These are phyloP conservation scores for Himalopsyche tibetana DNA, from an alignment of 2,888 invertebrate genomes.

Conservation along the genomic window DNA sequence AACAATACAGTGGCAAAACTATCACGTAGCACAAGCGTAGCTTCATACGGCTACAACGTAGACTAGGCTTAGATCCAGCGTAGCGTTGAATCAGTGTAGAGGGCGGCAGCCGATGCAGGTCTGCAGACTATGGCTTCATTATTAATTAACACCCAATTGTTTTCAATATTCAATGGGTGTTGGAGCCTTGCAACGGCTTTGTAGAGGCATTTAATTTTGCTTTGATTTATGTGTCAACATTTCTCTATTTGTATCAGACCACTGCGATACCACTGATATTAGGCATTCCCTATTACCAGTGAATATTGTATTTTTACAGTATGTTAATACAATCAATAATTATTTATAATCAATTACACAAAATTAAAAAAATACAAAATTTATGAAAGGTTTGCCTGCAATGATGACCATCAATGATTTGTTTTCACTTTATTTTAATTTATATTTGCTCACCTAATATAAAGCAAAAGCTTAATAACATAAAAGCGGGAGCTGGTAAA, in stretches of 20 bases:
- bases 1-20: constrained; percentile 60
- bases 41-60: background rate
- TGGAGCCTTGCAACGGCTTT: constrained; percentile 52
- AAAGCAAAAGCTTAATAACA: too few relatives aligned
- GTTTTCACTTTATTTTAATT: too few relatives aligned
- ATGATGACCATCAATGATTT: too few relatives aligned
- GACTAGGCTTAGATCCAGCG: constrained; percentile 3
- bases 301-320: too few relatives aligned
- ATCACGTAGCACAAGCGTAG: constrained; percentile 51
- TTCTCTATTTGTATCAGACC: background rate
- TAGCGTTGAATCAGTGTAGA: constrained; percentile 35
- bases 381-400: too few relatives aligned
- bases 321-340: too few relatives aligned
- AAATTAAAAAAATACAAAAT: too few relatives aligned
- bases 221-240: constrained; percentile 58
- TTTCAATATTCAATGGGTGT: constrained; percentile 60
- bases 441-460: too few relatives aligned
- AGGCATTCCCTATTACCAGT: too few relatives aligned
- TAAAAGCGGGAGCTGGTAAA: too few relatives aligned
- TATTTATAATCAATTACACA: too few relatives aligned
- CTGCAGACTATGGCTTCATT: constrained; percentile 60
- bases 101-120: constrained; percentile 46
- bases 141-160: constrained; percentile 66
- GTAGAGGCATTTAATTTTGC: constrained; percentile 56
- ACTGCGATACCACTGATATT: too few relatives aligned